Conservation (phyloP, 2,113 vertebrate species). For the Pholis gunnellus region DNA sequence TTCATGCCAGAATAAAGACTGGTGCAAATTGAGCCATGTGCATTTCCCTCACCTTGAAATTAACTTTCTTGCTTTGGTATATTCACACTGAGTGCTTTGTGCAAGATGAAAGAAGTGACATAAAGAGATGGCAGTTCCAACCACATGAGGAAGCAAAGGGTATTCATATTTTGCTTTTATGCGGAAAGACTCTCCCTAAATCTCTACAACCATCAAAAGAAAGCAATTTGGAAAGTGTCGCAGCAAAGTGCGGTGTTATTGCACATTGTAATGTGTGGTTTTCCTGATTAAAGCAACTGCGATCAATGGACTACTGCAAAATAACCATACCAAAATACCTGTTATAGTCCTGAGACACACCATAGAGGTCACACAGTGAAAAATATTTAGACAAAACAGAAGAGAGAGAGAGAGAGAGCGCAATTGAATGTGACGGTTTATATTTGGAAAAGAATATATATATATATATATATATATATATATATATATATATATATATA, state of each 20-base stretch:
- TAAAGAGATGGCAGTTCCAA: background rate
- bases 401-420: too few relatives aligned
- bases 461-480: too few relatives aligned
- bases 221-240: background rate
- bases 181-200: background rate
- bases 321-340: background rate
- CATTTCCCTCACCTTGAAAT: constrained; percentile 30
- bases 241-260: background rate
- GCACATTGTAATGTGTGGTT: background rate
- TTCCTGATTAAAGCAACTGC: background rate
- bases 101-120: background rate
- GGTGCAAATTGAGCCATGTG: background rate
- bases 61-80: background rate
- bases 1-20: background rate
- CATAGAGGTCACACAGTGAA: too few relatives aligned
- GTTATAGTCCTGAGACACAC: background rate
- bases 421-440: too few relatives aligned
- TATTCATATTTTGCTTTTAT: background rate
- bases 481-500: too few relatives aligned
- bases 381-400: too few relatives aligned
- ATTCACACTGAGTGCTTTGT: background rate
- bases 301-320: background rate
- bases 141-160: background rate
- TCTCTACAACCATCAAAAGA: background rate
- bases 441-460: too few relatives aligned